phyloP scores from a whole-genome alignment of 2,888 invertebrate genomes.

The Therioaphis trifolii region DNA sequence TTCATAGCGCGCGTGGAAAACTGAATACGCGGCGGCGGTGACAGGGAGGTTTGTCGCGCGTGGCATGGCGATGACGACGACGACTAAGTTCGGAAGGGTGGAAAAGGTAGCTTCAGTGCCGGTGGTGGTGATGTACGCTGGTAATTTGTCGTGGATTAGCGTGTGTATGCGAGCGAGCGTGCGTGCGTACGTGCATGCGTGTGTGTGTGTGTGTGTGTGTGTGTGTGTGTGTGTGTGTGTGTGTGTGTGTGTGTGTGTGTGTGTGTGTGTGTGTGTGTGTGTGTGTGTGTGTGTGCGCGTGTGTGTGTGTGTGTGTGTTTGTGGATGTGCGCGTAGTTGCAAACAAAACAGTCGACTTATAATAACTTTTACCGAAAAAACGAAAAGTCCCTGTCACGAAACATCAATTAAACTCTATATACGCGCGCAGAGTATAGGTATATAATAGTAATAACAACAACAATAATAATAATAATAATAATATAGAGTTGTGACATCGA shows the following conservation, averaged over 20 bases:
- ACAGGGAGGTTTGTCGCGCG: neutral
- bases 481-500: constrained; percentile 15
- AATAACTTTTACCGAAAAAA: constrained; percentile 54
- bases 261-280: neutral
- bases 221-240: neutral
- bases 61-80: neutral
- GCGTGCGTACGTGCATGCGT: neutral
- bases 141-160: constrained; percentile 45
- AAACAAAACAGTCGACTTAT: constrained; percentile 46
- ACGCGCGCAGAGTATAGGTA: neutral
- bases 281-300: neutral
- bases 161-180: neutral
- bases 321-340: neutral
- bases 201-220: neutral
- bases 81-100: neutral
- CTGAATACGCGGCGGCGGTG: too few relatives aligned
- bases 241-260: neutral
- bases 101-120: neutral
- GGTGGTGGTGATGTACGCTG: neutral
- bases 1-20: too few relatives aligned
- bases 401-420: constrained; percentile 55
- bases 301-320: neutral
- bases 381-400: constrained; percentile 60
- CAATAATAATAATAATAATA: neutral
- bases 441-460: neutral